phyloP scores from a whole-genome alignment of 2,797 vertebrate species.

The Sparidentex hasta region DNA sequence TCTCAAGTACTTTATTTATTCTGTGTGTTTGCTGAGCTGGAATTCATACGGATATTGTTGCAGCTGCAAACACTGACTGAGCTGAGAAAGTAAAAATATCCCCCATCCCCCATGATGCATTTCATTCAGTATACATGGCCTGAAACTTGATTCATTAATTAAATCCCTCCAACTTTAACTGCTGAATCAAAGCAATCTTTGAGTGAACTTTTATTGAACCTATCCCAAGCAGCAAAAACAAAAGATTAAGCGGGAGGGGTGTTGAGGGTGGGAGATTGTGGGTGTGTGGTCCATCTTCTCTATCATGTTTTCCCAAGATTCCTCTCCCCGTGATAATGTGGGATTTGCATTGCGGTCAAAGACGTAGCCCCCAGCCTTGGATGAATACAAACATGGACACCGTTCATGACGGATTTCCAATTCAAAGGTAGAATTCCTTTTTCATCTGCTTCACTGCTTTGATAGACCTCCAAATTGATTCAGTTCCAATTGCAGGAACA shows the following conservation, averaged over 20 bases:
- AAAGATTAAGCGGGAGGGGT: background rate
- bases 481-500: constrained; percentile 52
- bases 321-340: constrained; percentile 39
- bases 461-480: constrained; percentile 69
- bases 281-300: constrained; percentile 29
- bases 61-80: constrained; percentile 33
- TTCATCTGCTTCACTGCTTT: constrained; percentile 57
- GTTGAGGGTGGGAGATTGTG: too few relatives aligned
- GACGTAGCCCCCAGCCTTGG: constrained; percentile 39
- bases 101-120: constrained; percentile 42
- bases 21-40: constrained; percentile 15
- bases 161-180: constrained; percentile 43
- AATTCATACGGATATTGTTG: constrained; percentile 26
- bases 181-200: constrained; percentile 53
- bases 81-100: constrained; percentile 54
- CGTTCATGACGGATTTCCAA: constrained; percentile 66
- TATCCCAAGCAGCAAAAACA: constrained; percentile 47
- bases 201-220: constrained; percentile 70
- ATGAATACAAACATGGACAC: constrained; percentile 52
- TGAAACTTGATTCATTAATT: constrained; percentile 60
- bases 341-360: constrained; percentile 66
- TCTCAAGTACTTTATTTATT: constrained; percentile 6
- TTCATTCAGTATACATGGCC: constrained; percentile 55
- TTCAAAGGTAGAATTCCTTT: constrained; percentile 63
- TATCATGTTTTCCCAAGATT: constrained; percentile 55